phyloP scores from a whole-genome alignment of 1,140 invertebrate genomes.

The Vanessa tameamea region DNA sequence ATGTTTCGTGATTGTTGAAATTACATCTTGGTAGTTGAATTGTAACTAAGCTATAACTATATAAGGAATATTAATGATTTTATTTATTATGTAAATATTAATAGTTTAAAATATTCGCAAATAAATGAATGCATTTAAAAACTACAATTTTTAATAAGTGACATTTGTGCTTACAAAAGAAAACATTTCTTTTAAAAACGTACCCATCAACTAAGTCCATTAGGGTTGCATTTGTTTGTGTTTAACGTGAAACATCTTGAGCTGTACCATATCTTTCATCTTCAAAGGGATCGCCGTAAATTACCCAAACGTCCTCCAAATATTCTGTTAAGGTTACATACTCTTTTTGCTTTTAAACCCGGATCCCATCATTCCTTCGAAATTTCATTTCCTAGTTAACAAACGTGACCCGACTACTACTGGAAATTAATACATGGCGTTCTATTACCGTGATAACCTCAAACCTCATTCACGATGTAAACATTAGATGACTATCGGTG shows the following conservation, averaged over 20 bases:
- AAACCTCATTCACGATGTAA: constrained; percentile 38
- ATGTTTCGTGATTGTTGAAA: not conserved
- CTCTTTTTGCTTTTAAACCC: not conserved
- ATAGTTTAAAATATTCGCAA: too few relatives aligned
- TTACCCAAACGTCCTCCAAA: constrained; percentile 1
- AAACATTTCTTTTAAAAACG: not conserved
- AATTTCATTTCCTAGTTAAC: constrained; percentile 20
- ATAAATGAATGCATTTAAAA: too few relatives aligned
- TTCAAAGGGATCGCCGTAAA: not conserved
- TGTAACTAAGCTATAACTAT: too few relatives aligned
- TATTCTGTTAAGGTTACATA: not conserved
- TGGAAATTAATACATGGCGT: constrained; percentile 37
- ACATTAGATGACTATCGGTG: constrained; percentile 46
- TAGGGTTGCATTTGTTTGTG: not conserved
- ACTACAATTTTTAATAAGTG: not conserved
- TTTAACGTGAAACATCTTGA: constrained; percentile 12
- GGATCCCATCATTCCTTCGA: not conserved
- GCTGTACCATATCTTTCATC: not conserved
- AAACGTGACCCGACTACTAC: constrained; percentile 36
- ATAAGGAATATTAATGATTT: too few relatives aligned
- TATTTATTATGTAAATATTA: too few relatives aligned
- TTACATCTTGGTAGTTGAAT: not conserved
- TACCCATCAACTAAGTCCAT: not conserved
- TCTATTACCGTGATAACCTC: constrained; percentile 45
- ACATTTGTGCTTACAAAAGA: not conserved